Base-by-base conservation (phyloP, 2,113 vertebrate species). In the Melanotaenia duboulayi region DNA sequence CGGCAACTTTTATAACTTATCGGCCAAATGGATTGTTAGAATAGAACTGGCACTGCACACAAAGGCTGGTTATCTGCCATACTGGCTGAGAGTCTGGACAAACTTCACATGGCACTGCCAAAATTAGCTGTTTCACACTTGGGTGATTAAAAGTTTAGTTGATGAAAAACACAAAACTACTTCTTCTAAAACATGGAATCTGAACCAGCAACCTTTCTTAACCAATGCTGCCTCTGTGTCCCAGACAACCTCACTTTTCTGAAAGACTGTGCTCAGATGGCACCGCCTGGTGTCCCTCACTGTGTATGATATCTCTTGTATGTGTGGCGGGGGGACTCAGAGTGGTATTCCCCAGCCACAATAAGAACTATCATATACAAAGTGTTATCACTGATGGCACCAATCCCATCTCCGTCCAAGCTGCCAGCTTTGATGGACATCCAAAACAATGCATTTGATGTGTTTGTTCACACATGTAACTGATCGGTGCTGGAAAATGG, bases 51-150 rank as follows among this genome's bases (percentile, higher is more conserved):
- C 84, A 77, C 60, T 52, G 50, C 51, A 74, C 64, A 92, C 87
- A 90, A 90, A 90, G 81, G 52, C 83, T 90, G 86, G 89, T 87
- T 71, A 54, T 68, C 68, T 83, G 89, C 87, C 90, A 90, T 77
- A 28, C 86, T 90, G 90, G 90, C 84, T 78, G 68, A 2, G 72
- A 84, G 65, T 65, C 60, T 71, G 72, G 65, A 78, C 84, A 82
- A 84, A 83, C 74, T 86, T 84, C 77, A 83, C 65, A 66, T 73
- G 78, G 32, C 50, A 1, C 66, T 79, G 87, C 85, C 87, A 90
- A 69, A 80, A 83, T 73, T 8, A 22, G 50, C 74, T 17, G 64
- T 69, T 90, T 89, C 78, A 79, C 90, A 84, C 82, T 85, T 69
- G 1, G 4, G n/a, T 63, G 39, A 72, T 75, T 37, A 72, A 78